phyloP scores from a whole-genome alignment of 2,888 invertebrate genomes.

The Meandrusa payeni region DNA sequence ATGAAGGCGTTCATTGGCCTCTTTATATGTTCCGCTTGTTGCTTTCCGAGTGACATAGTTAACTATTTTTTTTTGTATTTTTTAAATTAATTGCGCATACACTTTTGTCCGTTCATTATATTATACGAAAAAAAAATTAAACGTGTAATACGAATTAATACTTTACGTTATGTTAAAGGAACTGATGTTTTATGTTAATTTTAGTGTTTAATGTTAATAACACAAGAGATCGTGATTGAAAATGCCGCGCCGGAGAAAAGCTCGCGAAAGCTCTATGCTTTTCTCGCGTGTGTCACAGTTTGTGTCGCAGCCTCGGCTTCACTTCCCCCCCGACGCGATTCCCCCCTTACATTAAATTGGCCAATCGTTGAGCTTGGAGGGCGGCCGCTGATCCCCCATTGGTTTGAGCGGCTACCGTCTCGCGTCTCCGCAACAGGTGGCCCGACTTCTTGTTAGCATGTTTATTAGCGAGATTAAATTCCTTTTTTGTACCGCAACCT shows the following conservation, averaged over 20 bases:
- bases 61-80: conserved; percentile 13
- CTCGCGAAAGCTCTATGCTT: conserved; percentile 78
- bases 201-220: conserved; percentile 9
- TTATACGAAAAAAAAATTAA: not conserved
- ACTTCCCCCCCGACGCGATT: conserved; percentile 43
- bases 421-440: conserved; percentile 80
- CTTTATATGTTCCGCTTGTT: conserved; percentile 89
- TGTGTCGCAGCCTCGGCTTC: conserved; percentile 52
- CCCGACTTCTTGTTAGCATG: conserved; percentile 75
- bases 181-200: not conserved
- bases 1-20: conserved; percentile 97
- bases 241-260: conserved; percentile 64
- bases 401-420: conserved; percentile 63
- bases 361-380: conserved; percentile 67
- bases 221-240: conserved; percentile 24
- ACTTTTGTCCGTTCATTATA: conserved; percentile 20
- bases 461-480: conserved; percentile 78
- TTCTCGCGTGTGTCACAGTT: conserved; percentile 74
- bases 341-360: conserved; percentile 43
- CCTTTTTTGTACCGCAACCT: conserved; percentile 71
- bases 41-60: conserved; percentile 69
- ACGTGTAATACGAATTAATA: not conserved
- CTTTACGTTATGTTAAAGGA: not conserved
- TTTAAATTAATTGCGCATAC: conserved; percentile 1
- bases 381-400: conserved; percentile 69